Conservation (phyloP, 2,888 invertebrate species). For the Spicauda simplicius region DNA sequence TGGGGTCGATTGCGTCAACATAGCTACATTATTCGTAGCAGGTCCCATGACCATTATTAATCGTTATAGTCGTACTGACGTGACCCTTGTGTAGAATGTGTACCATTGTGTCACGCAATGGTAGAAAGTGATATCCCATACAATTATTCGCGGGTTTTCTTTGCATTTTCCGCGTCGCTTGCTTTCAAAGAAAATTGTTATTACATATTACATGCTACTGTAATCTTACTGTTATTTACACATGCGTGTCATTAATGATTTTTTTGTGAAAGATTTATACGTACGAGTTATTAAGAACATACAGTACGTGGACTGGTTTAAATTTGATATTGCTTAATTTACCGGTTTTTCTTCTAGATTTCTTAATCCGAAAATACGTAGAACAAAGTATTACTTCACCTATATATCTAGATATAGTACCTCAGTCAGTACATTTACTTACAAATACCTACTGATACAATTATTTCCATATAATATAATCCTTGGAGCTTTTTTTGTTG, state of each 20-base stretch:
- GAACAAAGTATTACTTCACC: too few species aligned
- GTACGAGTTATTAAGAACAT: neutral
- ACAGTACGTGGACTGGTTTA: constrained; percentile 9
- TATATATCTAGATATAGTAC: too few species aligned
- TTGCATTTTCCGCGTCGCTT: constrained; percentile 27
- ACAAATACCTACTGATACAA: too few species aligned
- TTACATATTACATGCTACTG: constrained; percentile 17
- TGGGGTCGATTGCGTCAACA: constrained; percentile 27
- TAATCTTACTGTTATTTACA: neutral
- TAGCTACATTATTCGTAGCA: constrained; percentile 23
- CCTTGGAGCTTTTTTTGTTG: too few species aligned
- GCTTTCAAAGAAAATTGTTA: constrained; percentile 20
- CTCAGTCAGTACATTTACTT: too few species aligned
- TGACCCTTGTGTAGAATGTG: constrained; percentile 38
- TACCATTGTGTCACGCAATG: constrained; percentile 40
- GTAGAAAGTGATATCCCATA: constrained; percentile 46
- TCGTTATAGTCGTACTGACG: constrained; percentile 34
- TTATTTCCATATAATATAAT: too few species aligned
- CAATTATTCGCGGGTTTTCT: constrained; percentile 40
- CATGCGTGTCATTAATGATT: constrained; percentile 1
- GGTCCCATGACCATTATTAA: constrained; percentile 40
- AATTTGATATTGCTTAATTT: neutral
- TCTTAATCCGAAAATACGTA: neutral
- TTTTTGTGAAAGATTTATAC: neutral
- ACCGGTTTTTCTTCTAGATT: neutral